phyloP scores from a whole-genome alignment of 2,113 vertebrate genomes.

The Pardalotus punctatus region DNA sequence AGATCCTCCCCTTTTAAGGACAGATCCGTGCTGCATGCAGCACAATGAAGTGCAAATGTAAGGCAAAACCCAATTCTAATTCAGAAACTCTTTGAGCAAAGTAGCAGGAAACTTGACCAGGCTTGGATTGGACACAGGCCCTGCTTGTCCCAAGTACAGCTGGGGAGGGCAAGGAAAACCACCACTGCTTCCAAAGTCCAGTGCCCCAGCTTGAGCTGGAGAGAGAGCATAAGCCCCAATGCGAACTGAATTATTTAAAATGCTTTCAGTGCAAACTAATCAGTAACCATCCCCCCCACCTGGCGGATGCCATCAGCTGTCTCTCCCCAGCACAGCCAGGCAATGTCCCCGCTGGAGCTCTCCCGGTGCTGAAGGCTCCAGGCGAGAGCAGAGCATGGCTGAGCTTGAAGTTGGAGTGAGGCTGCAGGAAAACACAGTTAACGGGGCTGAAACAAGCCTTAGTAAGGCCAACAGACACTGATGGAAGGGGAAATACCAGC shows the following conservation, averaged over 20 bases:
- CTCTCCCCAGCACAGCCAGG: rapidly evolving
- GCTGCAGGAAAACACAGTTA: not conserved
- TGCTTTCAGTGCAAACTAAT: not conserved
- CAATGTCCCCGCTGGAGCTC: not conserved
- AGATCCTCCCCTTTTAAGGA: not conserved
- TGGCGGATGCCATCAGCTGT: not conserved
- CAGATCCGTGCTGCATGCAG: rapidly evolving
- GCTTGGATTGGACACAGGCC: not conserved
- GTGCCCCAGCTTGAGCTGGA: rapidly evolving
- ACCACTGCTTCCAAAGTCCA: not conserved
- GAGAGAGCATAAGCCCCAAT: not conserved
- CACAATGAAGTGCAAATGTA: not conserved
- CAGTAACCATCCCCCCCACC: not conserved
- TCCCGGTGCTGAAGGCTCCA: conserved; percentile 35
- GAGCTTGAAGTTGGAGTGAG: rapidly evolving
- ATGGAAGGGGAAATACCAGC: not conserved
- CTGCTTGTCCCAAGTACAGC: not conserved
- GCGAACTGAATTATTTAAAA: not conserved
- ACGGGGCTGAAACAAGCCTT: not conserved
- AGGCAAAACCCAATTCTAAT: not conserved
- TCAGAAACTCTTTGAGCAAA: not conserved
- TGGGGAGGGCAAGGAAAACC: not conserved
- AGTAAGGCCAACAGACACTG: not conserved
- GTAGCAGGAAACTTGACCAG: not conserved
- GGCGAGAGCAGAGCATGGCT: rapidly evolving